phyloP scores from a whole-genome alignment of 1,140 invertebrate species.

The Cherax destructor region DNA sequence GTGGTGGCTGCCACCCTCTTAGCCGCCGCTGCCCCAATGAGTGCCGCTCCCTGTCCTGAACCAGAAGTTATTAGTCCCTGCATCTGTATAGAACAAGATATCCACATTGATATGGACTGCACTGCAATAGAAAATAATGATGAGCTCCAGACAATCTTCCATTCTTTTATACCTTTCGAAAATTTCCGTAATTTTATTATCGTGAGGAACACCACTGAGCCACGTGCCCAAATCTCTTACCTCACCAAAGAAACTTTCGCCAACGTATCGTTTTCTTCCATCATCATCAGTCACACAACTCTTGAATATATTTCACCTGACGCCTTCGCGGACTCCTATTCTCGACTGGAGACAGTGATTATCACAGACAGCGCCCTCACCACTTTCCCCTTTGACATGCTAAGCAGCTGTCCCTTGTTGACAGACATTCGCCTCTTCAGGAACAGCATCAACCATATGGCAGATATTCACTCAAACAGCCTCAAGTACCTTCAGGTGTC shows the following conservation, averaged over 20 bases:
- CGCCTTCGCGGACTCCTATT: neutral
- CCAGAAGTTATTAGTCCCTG: conserved; percentile 15
- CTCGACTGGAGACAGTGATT: neutral
- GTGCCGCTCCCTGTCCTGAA: conserved; percentile 13
- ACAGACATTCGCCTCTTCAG: conserved; percentile 41
- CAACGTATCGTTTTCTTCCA: conserved; percentile 25
- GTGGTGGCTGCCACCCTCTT: neutral
- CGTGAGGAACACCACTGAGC: neutral
- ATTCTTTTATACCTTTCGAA: conserved; percentile 20
- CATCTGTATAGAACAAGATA: neutral
- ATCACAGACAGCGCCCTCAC: conserved; percentile 19
- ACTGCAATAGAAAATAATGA: neutral
- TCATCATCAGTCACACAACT: conserved; percentile 33
- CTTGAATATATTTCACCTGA: neutral
- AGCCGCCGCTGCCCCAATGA: neutral
- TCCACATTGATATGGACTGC: conserved; percentile 20
- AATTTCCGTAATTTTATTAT: conserved; percentile 1
- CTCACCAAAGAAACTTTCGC: conserved; percentile 10
- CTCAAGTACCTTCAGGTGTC: conserved; percentile 34
- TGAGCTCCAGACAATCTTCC: neutral
- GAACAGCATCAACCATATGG: conserved; percentile 31
- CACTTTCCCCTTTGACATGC: conserved; percentile 41
- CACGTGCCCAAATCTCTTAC: neutral
- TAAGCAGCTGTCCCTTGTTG: conserved; percentile 1
- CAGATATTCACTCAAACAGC: conserved; percentile 22